Percentiles rank a stretch among this genome's conserved stretches.
Evolutionary conservation across 1,140 invertebrate species (phyloP).

Genomic region (Ptiloglossa arizonensis): DNA sequence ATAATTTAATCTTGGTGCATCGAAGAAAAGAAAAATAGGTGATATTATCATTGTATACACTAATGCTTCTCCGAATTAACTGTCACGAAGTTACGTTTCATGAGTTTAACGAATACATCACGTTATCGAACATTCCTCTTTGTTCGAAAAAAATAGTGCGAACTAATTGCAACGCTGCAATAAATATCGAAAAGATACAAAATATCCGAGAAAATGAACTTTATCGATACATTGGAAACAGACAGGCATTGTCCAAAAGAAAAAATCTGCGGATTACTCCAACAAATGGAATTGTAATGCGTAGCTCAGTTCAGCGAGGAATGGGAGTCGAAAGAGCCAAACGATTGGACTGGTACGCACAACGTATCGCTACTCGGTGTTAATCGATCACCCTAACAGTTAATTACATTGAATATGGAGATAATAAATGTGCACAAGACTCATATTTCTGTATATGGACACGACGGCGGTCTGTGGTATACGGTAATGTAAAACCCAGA

Average conservation of each 20-base stretch:
- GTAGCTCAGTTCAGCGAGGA: conserved; percentile 2
- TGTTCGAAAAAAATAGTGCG: conserved; percentile 28
- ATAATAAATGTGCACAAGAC: conserved; percentile 41
- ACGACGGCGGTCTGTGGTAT: conserved; percentile 49
- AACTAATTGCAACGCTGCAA: conserved; percentile 3
- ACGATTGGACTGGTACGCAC: conserved; percentile 33
- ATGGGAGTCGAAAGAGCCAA: background rate
- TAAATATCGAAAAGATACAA: background rate
- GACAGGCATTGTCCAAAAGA: background rate
- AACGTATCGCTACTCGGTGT: conserved; percentile 35
- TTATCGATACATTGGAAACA: conserved; percentile 8
- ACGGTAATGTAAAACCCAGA: conserved; percentile 45
- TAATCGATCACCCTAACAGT: conserved; percentile 31
- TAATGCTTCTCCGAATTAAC: conserved; percentile 27
- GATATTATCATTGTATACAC: conserved; percentile 38
- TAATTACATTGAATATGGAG: conserved; percentile 33
- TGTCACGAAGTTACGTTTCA: conserved; percentile 7
- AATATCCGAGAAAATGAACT: background rate
- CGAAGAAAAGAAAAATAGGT: conserved; percentile 24
- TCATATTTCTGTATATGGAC: conserved; percentile 41
- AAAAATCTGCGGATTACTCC: background rate
- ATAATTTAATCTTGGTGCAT: conserved; percentile 34
- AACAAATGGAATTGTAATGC: conserved; percentile 11
- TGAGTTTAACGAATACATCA: conserved; percentile 19
- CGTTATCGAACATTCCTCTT: conserved; percentile 23